Conservation (phyloP, 2,113 vertebrate species). For the Coptodon bakossiorum region DNA sequence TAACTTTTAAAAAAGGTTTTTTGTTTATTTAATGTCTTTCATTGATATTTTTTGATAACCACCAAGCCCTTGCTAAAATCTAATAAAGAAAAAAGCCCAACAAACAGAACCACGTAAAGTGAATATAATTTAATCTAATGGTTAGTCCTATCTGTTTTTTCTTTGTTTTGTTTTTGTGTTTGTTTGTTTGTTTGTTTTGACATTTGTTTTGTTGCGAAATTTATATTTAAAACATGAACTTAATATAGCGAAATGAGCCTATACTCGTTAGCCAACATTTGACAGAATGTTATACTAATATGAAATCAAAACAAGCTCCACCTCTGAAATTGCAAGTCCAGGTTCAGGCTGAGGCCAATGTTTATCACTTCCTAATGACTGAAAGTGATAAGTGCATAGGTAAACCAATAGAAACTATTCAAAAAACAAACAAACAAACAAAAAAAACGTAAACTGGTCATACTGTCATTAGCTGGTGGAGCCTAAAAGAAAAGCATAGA, state of each 20-base stretch:
- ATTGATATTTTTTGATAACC: neutral
- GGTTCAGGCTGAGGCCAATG: neutral
- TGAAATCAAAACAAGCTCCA: neutral
- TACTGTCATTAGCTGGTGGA: neutral
- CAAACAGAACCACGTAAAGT: neutral
- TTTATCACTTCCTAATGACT: neutral
- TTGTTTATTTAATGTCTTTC: neutral
- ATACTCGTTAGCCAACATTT: too few species aligned
- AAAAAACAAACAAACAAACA: neutral
- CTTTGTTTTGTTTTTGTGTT: neutral
- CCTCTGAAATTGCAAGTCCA: neutral
- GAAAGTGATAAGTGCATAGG: neutral
- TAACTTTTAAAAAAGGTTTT: fast-evolving
- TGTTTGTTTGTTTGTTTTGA: neutral
- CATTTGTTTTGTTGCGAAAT: too few species aligned
- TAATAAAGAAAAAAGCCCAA: neutral
- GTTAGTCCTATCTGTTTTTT: neutral
- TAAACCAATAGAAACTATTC: neutral
- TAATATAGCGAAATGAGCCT: too few species aligned
- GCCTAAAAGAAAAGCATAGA: neutral
- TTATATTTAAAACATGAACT: too few species aligned
- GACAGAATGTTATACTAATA: too few species aligned
- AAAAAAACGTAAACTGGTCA: neutral
- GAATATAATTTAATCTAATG: neutral
- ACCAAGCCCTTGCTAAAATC: neutral